A percentile compares a stretch with the other conserved stretches of the same genome.
These are phyloP conservation scores for Xyliphius kryptos DNA, from an alignment of 2,113 vertebrate genomes.

Conservation along the genomic window DNA sequence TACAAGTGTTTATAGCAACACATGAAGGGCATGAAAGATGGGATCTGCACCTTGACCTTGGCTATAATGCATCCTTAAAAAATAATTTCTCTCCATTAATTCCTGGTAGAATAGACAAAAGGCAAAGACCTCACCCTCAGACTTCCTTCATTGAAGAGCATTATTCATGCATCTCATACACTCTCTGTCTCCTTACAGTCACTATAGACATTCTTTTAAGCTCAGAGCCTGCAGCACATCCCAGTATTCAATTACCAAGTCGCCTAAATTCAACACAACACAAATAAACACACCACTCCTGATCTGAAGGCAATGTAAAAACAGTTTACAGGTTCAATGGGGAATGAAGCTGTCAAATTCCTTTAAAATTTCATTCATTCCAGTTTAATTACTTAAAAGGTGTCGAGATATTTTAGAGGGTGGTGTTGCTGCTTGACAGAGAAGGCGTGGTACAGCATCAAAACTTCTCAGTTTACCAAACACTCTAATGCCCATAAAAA, in stretches of 20 bases:
- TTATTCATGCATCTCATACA: conserved; percentile 35
- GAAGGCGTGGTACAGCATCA: too few relatives aligned
- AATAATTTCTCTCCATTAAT: neutral
- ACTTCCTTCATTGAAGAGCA: conserved; percentile 38
- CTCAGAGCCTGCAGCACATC: conserved; percentile 28
- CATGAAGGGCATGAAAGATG: too few relatives aligned
- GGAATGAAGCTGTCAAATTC: too few relatives aligned
- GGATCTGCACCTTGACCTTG: conserved; percentile 25
- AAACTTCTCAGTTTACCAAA: too few relatives aligned
- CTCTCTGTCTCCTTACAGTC: conserved; percentile 19
- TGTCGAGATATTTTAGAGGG: too few relatives aligned
- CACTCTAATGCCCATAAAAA: too few relatives aligned
- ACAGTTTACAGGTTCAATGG: neutral
- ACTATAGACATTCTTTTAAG: conserved; percentile 29
- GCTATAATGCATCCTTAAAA: conserved; percentile 29
- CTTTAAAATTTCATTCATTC: too few relatives aligned
- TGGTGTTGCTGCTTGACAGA: too few relatives aligned
- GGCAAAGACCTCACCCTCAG: conserved; percentile 18
- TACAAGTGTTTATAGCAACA: too few relatives aligned
- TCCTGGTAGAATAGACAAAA: conserved; percentile 7
- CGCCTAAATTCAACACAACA: conserved; percentile 18
- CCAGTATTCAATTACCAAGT: conserved; percentile 35
- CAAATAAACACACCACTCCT: conserved; percentile 18
- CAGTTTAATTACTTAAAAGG: too few relatives aligned
- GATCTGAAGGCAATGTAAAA: neutral